Conservation (phyloP, 2,113 vertebrate genomes). For the Amphiprion ocellaris region DNA sequence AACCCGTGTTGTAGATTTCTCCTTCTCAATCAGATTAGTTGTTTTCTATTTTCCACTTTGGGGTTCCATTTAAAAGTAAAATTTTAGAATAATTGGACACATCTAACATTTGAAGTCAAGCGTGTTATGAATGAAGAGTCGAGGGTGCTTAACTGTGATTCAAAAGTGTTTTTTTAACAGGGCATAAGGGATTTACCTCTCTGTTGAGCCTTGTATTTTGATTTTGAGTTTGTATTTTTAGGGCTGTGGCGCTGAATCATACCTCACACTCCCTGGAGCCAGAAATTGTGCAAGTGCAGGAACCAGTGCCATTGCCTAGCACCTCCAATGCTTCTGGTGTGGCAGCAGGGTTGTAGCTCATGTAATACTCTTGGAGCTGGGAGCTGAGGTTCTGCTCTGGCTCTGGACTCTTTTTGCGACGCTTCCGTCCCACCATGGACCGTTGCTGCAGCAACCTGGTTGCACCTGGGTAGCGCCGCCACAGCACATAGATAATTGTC, state of each 20-base stretch:
- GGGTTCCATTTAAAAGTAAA: conserved; percentile 19
- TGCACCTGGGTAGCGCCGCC: conserved; percentile 95
- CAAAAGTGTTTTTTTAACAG: conserved; percentile 52
- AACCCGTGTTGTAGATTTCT: conserved; percentile 37
- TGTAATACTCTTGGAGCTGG: conserved; percentile 99
- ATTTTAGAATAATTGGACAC: conserved; percentile 74
- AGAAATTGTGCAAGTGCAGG: conserved; percentile 99
- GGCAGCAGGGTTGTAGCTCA: conserved; percentile 99
- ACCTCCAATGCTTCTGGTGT: conserved; percentile 97
- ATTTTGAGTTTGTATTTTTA: conserved; percentile 86
- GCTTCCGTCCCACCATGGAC: conserved; percentile 92
- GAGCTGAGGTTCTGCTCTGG: conserved; percentile 97
- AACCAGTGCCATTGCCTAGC: conserved; percentile 96
- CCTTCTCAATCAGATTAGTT: conserved; percentile 28
- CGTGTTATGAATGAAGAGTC: conserved; percentile 52
- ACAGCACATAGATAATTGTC: conserved; percentile 95
- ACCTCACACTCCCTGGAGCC: conserved; percentile 99
- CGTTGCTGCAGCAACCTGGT: conserved; percentile 94
- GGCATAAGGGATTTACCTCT: conserved; percentile 93
- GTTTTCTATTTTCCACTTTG: conserved; percentile 27
- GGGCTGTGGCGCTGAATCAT: conserved; percentile 91
- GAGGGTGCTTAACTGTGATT: conserved; percentile 67
- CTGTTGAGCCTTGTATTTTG: conserved; percentile 89
- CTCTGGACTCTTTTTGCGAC: conserved; percentile 96
- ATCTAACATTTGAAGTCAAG: conserved; percentile 48